These are phyloP conservation scores for Indri indri DNA, from an alignment of 2,113 vertebrate species.

Conservation along the genomic window DNA sequence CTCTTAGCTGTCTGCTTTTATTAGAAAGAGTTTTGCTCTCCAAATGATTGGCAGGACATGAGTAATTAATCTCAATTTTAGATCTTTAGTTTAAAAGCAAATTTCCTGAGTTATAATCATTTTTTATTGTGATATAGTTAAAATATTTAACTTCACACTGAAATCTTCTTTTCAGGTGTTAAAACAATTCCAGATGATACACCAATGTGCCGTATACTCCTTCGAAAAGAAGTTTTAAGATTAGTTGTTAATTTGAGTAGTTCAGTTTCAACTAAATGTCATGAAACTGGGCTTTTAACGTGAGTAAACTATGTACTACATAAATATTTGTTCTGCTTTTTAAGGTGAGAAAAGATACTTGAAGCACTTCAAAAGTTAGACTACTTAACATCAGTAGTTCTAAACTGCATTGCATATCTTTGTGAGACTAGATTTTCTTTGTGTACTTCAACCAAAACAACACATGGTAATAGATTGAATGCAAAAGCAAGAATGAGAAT, in stretches of 20 bases:
- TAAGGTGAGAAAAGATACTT: background rate
- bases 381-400: background rate
- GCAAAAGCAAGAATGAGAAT: background rate
- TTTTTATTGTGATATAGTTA: background rate
- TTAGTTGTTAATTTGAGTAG: constrained; percentile 98
- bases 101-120: background rate
- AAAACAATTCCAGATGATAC: constrained; percentile 96
- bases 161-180: constrained; percentile 86
- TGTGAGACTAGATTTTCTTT: background rate
- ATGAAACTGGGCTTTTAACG: constrained; percentile 98
- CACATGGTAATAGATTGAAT: background rate
- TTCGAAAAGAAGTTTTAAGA: constrained; percentile 97
- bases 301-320: constrained; percentile 81
- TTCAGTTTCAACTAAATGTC: constrained; percentile 98
- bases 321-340: background rate
- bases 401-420: background rate
- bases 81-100: constrained; percentile 27
- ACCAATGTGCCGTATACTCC: constrained; percentile 94
- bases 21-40: constrained; percentile 28
- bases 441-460: background rate
- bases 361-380: constrained; percentile 6
- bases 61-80: background rate
- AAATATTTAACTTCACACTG: constrained; percentile 14
- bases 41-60: background rate
- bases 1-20: background rate